Conservation (phyloP, 2,113 vertebrate species). For the Perca schrenkii region DNA sequence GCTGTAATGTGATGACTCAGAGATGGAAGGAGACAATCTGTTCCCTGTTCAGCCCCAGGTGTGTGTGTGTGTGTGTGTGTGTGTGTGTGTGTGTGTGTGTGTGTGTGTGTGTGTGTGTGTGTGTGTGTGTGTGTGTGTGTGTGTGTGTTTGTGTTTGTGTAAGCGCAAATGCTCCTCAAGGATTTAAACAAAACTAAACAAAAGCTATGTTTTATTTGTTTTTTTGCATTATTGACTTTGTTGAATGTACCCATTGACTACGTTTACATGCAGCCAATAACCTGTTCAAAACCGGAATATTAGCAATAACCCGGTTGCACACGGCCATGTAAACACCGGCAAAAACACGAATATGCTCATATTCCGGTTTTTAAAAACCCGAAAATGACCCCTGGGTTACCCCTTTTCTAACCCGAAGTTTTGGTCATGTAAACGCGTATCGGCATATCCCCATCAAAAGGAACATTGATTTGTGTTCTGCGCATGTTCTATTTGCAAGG, state of each 20-base stretch:
- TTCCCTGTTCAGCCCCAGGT: slow-evolving; percentile 52
- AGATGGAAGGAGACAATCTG: slow-evolving; percentile 60
- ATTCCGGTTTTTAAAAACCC: too few species aligned
- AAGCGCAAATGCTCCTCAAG: slow-evolving; percentile 21
- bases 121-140: neutral
- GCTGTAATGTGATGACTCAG: slow-evolving; percentile 60
- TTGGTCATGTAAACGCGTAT: too few species aligned
- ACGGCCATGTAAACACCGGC: too few species aligned
- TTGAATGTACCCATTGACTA: neutral
- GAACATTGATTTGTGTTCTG: too few species aligned
- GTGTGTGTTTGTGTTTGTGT: slow-evolving; percentile 7
- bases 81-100: slow-evolving; percentile 6
- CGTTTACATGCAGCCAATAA: too few species aligned
- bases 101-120: slow-evolving; percentile 29
- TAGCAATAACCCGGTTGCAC: too few species aligned
- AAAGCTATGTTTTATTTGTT: neutral
- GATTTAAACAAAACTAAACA: slow-evolving; percentile 8
- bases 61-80: slow-evolving; percentile 21
- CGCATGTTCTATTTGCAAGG: too few species aligned
- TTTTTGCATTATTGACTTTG: slow-evolving; percentile 2
- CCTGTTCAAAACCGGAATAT: too few species aligned
- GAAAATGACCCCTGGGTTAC: too few species aligned
- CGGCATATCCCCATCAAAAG: too few species aligned
- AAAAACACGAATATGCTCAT: too few species aligned
- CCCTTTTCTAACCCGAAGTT: too few species aligned